These are phyloP conservation scores for Psittacus erithacus DNA, from an alignment of 2,113 vertebrate species.

Conservation along the genomic window DNA sequence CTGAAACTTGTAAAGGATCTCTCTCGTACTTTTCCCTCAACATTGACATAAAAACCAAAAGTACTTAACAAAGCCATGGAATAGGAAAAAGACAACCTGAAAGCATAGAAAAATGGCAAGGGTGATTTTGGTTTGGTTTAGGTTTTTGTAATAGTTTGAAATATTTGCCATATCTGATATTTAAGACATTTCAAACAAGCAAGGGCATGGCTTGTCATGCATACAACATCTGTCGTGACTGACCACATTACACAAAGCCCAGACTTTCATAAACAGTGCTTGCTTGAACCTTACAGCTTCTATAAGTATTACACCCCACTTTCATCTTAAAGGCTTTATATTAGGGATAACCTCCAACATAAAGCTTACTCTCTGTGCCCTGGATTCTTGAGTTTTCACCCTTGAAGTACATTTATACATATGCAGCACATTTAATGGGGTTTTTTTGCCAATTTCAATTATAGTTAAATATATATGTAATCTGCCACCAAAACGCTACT, in stretches of 20 bases:
- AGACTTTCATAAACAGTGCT: neutral
- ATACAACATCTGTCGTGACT: neutral
- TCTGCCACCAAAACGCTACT: neutral
- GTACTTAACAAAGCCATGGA: neutral
- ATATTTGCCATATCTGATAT: neutral
- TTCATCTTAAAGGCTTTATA: neutral
- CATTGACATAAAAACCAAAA: neutral
- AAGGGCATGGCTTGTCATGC: neutral
- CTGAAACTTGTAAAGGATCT: neutral
- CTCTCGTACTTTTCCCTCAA: neutral
- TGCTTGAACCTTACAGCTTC: neutral
- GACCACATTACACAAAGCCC: rapidly evolving
- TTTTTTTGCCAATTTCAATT: neutral
- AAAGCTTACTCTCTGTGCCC: neutral
- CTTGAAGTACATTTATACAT: neutral
- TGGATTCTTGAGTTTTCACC: neutral
- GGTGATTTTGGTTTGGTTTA: neutral
- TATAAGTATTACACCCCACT: neutral
- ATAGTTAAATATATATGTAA: neutral
- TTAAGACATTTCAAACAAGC: neutral
- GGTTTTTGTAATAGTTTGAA: neutral
- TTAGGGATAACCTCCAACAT: neutral
- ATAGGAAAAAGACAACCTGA: neutral
- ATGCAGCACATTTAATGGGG: neutral
- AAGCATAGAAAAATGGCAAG: neutral